A percentile compares a stretch with the other conserved stretches of the same genome.
These are phyloP conservation scores for Pogonognathellus flavescens DNA, from an alignment of 1,140 invertebrate genomes.

Conservation along the genomic window DNA sequence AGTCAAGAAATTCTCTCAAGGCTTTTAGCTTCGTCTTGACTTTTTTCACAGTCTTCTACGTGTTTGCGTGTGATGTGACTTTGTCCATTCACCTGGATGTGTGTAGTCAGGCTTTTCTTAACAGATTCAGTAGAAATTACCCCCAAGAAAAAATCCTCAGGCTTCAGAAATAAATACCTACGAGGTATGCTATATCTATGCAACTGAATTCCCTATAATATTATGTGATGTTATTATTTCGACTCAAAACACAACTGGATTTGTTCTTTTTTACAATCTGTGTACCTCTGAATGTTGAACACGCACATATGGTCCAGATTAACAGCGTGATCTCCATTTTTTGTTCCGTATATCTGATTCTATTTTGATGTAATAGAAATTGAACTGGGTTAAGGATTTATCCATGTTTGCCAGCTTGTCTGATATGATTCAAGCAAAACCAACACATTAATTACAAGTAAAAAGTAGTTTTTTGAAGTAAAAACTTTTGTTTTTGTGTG, in stretches of 20 bases:
- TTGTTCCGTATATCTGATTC: too few species aligned
- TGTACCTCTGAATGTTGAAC: too few species aligned
- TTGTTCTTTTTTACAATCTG: too few species aligned
- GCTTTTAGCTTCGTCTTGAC: constrained; percentile 12
- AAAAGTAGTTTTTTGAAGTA: too few species aligned
- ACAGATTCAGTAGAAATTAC: neutral
- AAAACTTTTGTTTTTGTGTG: too few species aligned
- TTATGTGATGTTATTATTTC: neutral
- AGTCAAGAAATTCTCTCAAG: constrained; percentile 48
- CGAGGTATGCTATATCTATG: neutral
- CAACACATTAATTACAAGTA: too few species aligned
- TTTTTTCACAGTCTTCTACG: constrained; percentile 3
- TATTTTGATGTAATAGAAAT: too few species aligned
- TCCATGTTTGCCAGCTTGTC: too few species aligned
- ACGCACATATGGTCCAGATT: too few species aligned
- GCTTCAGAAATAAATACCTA: constrained; percentile 19
- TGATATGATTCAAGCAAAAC: too few species aligned
- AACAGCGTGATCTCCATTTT: too few species aligned
- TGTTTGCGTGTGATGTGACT: constrained; percentile 23
- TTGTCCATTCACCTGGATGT: constrained; percentile 6
- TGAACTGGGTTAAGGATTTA: too few species aligned
- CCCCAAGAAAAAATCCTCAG: neutral
- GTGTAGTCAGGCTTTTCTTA: neutral
- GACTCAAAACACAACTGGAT: neutral
- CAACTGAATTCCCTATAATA: neutral